phyloP scores from a whole-genome alignment of 2,888 invertebrate genomes.

The Perizoma affinitatum region DNA sequence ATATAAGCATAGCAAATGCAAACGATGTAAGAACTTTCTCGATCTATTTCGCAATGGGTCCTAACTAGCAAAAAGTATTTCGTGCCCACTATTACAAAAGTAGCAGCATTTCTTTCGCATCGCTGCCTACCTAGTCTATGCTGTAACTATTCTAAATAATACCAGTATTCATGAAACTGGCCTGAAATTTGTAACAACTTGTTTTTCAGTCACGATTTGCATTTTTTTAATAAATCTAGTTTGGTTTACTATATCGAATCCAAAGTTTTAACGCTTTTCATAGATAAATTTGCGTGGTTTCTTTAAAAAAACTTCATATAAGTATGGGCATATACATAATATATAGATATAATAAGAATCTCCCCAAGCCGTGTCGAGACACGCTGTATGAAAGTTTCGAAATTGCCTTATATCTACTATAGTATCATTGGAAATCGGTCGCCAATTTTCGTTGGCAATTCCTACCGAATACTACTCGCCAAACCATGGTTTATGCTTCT shows the following conservation, averaged over 20 bases:
- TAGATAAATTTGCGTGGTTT: too few species aligned
- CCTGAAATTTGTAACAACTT: constrained; percentile 38
- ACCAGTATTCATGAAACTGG: constrained; percentile 18
- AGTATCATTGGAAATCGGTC: too few species aligned
- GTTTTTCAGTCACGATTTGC: constrained; percentile 34
- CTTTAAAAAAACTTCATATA: too few species aligned
- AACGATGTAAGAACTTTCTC: constrained; percentile 16
- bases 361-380: too few species aligned
- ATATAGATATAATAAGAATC: too few species aligned
- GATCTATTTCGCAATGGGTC: constrained; percentile 15
- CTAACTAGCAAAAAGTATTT: constrained; percentile 7
- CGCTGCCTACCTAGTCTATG: constrained; percentile 36
- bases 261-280: neutral
- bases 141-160: constrained; percentile 44
- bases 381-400: too few species aligned
- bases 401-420: too few species aligned
- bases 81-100: constrained; percentile 31
- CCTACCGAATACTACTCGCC: too few species aligned
- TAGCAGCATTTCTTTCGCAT: constrained; percentile 39
- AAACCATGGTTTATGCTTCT: too few species aligned
- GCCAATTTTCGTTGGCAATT: too few species aligned
- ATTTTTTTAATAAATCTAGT: constrained; percentile 3
- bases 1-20: too few species aligned
- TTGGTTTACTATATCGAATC: constrained; percentile 9
- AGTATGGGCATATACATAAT: too few species aligned